Evolutionary conservation across 2,113 vertebrate species (phyloP), one percentile per base, ranked within the genome.

Genomic region (Alligator sinensis): DNA sequence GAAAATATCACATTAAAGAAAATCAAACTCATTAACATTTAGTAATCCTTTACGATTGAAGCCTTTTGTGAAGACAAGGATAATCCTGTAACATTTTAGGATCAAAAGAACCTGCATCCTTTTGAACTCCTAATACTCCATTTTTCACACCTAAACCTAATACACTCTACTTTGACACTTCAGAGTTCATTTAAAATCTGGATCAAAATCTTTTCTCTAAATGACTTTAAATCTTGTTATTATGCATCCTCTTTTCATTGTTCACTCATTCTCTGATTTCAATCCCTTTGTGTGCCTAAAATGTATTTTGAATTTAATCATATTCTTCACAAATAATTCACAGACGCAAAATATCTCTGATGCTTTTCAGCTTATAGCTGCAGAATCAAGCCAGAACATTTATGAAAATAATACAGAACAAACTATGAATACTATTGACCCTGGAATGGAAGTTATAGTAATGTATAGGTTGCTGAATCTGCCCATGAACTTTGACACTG

Each of bases 61-160:
- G 13, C 9, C 5, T 89, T 79, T 17, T 72, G 5, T 60, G 55
- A 81, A 63, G 18, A 70, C 2, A 2, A 86, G 24, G 10, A 74
- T 77, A 84, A 85, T 21, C 30, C 34, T 62, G 74, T 4, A 54
- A 27, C 58, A 25, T 70, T 87, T 83, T 80, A 25, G n/a, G 54
- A 75, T 59, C 38, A 66, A 22, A 9, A 84, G 28, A 84, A 78
- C 3, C 24, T 72, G 62, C 22, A 87, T 78, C 58, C 70, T 82
- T 92, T 84, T 77, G 21, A 93, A 93, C 8, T 77, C 18, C 74
- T 77, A 24, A 24, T 38, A 5, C 6, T 62, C 47, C 21, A 21
- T 81, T 95, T 47, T 91, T 87, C 84, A 91, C n/a, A 81, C 24
- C 54, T 58, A 75, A 22, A 82, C 90, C 12, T 77, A 76, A 54